Conservation (phyloP, 2,888 invertebrate genomes). For the Ochropleura leucogaster region DNA sequence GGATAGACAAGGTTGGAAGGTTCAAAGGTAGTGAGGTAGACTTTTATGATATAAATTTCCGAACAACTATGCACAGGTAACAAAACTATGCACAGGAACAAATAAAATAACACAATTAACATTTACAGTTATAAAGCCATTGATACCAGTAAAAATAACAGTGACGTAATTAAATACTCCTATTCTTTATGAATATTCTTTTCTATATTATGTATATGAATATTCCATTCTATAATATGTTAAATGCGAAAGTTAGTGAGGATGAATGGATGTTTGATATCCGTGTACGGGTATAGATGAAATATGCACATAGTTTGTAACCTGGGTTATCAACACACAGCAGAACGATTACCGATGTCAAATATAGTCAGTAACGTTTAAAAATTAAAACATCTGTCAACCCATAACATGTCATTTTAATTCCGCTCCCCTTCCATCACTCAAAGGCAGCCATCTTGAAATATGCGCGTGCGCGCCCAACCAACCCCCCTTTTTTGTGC, state of each 20-base stretch:
- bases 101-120: background rate
- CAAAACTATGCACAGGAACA: background rate
- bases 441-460: conserved; percentile 57
- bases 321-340: too few species aligned
- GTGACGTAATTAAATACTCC: background rate
- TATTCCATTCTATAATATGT: too few species aligned
- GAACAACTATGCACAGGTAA: too few species aligned
- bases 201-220: too few species aligned
- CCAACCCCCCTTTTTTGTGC: conserved; percentile 72
- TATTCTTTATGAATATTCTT: too few species aligned
- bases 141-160: background rate
- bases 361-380: background rate
- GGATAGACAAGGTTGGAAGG: background rate
- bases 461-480: conserved; percentile 74
- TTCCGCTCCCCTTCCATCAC: conserved; percentile 52
- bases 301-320: too few species aligned
- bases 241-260: too few species aligned
- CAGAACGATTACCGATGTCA: too few species aligned
- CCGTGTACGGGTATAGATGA: too few species aligned
- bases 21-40: background rate
- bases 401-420: background rate
- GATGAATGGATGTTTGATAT: too few species aligned
- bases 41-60: too few species aligned
- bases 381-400: conserved; percentile 20
- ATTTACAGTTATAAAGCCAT: background rate